A percentile compares a stretch with the other conserved stretches of the same genome.
phyloP scores from a whole-genome alignment of 2,113 vertebrate genomes.

The Bungarus multicinctus region DNA sequence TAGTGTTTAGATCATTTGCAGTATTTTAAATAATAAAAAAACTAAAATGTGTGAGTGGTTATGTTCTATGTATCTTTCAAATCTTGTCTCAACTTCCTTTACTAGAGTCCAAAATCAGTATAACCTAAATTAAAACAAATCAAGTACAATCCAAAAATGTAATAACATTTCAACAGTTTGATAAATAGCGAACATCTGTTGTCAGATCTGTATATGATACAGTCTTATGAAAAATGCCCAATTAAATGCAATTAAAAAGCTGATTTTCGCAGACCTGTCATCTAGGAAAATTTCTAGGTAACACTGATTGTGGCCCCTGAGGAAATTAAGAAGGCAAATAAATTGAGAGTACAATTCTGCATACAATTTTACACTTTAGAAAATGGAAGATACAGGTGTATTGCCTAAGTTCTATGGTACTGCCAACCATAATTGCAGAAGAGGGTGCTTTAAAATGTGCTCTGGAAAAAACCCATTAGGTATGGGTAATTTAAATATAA shows the following conservation, averaged over 20 bases:
- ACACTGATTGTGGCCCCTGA: not conserved
- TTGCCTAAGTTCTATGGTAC: not conserved
- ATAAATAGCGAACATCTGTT: not conserved
- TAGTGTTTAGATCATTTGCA: conserved; percentile 11
- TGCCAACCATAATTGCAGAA: not conserved
- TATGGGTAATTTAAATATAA: not conserved
- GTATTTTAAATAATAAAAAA: not conserved
- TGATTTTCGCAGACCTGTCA: not conserved
- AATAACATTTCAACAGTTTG: not conserved
- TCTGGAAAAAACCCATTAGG: not conserved
- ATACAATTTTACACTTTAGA: not conserved
- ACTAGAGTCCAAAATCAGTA: not conserved
- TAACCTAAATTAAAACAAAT: not conserved
- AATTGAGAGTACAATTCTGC: not conserved
- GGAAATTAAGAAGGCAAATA: not conserved
- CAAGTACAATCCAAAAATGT: not conserved
- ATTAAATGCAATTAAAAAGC: not conserved
- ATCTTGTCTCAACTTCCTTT: not conserved
- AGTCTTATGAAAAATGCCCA: not conserved
- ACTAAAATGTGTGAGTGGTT: not conserved
- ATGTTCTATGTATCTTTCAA: not conserved
- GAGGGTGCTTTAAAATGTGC: not conserved
- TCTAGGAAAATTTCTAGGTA: not conserved
- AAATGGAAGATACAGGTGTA: not conserved
- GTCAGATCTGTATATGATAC: not conserved